Conservation (phyloP, 2,113 vertebrate species). For the Alaudala cheleensis region DNA sequence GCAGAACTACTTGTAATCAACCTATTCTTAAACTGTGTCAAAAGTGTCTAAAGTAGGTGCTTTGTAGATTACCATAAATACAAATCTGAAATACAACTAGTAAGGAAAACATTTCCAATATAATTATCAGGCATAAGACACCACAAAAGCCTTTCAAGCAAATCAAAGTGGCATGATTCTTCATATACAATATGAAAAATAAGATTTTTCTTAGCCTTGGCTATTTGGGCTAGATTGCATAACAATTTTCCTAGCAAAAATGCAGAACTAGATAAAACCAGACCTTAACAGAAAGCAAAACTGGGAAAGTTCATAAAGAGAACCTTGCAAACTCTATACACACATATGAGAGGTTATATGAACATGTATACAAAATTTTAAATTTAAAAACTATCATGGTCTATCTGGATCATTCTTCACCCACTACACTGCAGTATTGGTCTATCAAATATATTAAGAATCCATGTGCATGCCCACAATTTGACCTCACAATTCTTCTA, state of each 20-base stretch:
- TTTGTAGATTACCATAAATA: not conserved
- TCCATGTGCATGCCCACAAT: rapidly evolving
- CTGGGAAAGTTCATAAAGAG: not conserved
- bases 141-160: not conserved
- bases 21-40: not conserved
- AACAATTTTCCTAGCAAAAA: not conserved
- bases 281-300: not conserved
- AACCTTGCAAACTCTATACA: not conserved
- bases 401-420: not conserved
- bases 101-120: not conserved
- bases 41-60: not conserved
- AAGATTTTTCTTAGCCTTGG: not conserved
- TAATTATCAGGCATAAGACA: not conserved
- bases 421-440: not conserved
- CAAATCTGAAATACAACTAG: not conserved
- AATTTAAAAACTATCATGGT: not conserved
- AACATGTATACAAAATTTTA: not conserved
- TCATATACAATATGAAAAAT: not conserved
- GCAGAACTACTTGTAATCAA: not conserved
- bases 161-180: not conserved
- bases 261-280: not conserved
- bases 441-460: not conserved
- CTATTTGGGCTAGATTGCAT: not conserved
- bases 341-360: not conserved
- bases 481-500: not conserved